Evolutionary conservation across 2,797 vertebrate species (phyloP).

Genomic region (Sebastes aleutianus): DNA sequence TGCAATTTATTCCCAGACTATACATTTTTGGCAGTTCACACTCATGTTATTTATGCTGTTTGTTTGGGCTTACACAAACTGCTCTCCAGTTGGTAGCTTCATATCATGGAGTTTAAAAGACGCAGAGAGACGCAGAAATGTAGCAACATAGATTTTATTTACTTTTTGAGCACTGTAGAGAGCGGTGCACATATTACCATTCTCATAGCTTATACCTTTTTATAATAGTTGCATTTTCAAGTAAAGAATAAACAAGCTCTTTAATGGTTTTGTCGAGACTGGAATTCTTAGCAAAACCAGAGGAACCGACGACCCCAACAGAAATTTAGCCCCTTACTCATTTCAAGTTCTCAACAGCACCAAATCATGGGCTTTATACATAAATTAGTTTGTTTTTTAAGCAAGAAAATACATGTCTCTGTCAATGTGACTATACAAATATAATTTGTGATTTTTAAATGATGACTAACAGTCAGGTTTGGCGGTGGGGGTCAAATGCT

Average conservation of each 20-base stretch:
- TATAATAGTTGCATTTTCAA: conserved; percentile 73
- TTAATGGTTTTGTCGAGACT: conserved; percentile 35
- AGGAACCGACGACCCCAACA: conserved; percentile 46
- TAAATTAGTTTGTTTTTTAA: conserved; percentile 50
- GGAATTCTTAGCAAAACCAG: conserved; percentile 33
- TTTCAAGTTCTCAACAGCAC: conserved; percentile 69
- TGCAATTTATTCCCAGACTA: conserved; percentile 82
- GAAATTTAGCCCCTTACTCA: conserved; percentile 48
- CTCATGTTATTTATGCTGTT: conserved; percentile 37
- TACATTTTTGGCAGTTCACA: conserved; percentile 62
- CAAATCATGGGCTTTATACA: conserved; percentile 68
- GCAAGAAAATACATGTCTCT: conserved; percentile 75
- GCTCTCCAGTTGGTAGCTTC: conserved; percentile 6
- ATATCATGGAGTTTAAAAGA: conserved; percentile 3
- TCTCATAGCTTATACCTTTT: conserved; percentile 71
- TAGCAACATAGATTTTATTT: conserved; percentile 74
- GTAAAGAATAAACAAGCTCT: conserved; percentile 70
- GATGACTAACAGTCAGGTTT: conserved; percentile 78
- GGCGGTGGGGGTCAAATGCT: conserved; percentile 47
- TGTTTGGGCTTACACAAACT: conserved; percentile 30
- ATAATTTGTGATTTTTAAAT: conserved; percentile 68
- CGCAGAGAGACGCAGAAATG: conserved; percentile 7
- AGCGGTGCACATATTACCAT: conserved; percentile 61
- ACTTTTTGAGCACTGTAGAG: conserved; percentile 68
- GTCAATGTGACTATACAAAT: conserved; percentile 73